These are phyloP conservation scores for Chrysaora quinquecirrha DNA, from an alignment of 30 jellyfish, hydroid and myxozoan genomes.

Conservation along the genomic window DNA sequence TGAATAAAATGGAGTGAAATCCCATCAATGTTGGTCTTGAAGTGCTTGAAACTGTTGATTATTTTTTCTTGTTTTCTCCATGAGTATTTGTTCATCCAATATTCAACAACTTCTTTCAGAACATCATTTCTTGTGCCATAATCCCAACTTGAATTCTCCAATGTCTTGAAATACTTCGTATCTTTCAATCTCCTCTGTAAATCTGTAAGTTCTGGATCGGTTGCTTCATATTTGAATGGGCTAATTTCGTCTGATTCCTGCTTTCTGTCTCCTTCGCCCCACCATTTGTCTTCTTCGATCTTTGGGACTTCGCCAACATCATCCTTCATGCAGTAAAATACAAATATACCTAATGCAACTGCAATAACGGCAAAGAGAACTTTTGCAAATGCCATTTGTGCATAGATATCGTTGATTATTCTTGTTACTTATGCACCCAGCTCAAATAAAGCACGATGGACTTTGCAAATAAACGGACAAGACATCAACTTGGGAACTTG, in stretches of 20 bases:
- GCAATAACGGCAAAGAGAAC: slow-evolving; percentile 28
- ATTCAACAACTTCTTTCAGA: slow-evolving; percentile 49
- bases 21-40: slow-evolving; percentile 73
- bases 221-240: slow-evolving; percentile 34
- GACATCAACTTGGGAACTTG: too few relatives aligned
- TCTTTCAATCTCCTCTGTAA: slow-evolving; percentile 10
- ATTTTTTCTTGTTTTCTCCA: slow-evolving; percentile 45
- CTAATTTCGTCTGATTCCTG: slow-evolving; percentile 21
- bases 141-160: slow-evolving; percentile 44
- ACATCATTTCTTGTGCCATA: slow-evolving; percentile 58
- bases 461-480: too few relatives aligned
- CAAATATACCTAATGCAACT: background rate
- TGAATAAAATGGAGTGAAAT: slow-evolving; percentile 59
- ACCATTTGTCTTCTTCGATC: slow-evolving; percentile 48
- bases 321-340: slow-evolving; percentile 12
- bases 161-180: slow-evolving; percentile 35
- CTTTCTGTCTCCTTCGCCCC: slow-evolving; percentile 61
- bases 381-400: slow-evolving; percentile 29
- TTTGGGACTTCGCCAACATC: slow-evolving; percentile 3
- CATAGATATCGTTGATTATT: too few relatives aligned
- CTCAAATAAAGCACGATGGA: too few relatives aligned
- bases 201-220: slow-evolving; percentile 3
- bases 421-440: too few relatives aligned
- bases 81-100: slow-evolving; percentile 47
- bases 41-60: slow-evolving; percentile 53